Conservation (phyloP, 2,797 vertebrate species). For the Poliocrania exsul region DNA sequence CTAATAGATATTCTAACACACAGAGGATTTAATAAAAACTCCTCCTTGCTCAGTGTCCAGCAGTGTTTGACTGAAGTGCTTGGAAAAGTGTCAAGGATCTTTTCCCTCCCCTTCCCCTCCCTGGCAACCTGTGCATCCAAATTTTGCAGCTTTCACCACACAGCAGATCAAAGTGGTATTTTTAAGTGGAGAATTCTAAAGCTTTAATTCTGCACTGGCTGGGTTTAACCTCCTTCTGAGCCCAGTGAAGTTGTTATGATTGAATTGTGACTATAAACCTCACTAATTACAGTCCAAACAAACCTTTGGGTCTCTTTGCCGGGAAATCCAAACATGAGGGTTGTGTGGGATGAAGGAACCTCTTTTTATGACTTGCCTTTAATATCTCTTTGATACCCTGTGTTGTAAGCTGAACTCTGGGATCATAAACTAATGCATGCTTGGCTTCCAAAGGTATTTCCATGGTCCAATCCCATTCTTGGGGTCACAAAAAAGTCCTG, state of each 20-base stretch:
- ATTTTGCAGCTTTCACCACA: background rate
- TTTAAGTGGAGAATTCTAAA: background rate
- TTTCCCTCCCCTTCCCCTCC: background rate
- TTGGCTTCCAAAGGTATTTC: background rate
- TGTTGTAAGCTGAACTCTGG: background rate
- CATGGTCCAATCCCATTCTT: background rate
- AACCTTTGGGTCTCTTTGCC: background rate
- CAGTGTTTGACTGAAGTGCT: background rate
- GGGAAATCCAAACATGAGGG: background rate
- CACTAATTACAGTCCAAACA: background rate
- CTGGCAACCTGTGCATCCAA: background rate
- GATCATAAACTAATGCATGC: background rate
- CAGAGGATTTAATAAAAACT: background rate
- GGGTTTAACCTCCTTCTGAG: background rate
- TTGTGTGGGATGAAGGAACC: background rate
- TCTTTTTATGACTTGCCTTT: background rate
- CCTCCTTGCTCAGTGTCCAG: background rate
- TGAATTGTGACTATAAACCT: background rate
- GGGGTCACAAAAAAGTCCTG: background rate
- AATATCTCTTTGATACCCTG: background rate
- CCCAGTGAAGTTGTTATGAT: background rate
- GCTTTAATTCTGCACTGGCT: background rate
- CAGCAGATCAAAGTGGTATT: background rate
- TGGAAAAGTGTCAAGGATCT: background rate
- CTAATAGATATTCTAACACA: background rate